These are phyloP conservation scores for Aulostomus chinensis DNA, from an alignment of 2,797 vertebrate species.

Conservation along the genomic window DNA sequence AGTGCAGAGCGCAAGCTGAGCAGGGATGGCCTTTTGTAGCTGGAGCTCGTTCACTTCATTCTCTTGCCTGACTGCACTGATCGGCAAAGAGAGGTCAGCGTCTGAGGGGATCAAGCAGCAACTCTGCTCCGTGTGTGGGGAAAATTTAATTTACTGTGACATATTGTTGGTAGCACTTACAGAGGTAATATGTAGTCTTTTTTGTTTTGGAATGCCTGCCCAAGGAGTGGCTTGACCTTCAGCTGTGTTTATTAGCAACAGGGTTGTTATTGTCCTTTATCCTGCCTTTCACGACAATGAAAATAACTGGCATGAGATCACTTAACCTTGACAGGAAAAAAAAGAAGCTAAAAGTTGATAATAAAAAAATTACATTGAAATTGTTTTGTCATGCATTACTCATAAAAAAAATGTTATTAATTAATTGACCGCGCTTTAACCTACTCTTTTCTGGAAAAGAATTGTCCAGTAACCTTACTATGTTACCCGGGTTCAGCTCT, in stretches of 20 bases:
- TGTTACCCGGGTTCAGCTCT: too few relatives aligned
- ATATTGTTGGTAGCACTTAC: constrained; percentile 51
- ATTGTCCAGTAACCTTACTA: too few relatives aligned
- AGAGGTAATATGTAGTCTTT: constrained; percentile 48
- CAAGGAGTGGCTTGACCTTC: constrained; percentile 46
- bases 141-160: constrained; percentile 61
- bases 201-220: constrained; percentile 29
- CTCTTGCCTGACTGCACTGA: constrained; percentile 56
- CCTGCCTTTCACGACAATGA: neutral
- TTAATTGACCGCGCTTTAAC: too few relatives aligned
- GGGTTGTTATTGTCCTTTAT: constrained; percentile 22
- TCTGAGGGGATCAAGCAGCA: constrained; percentile 47
- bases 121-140: constrained; percentile 5
- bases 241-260: constrained; percentile 38
- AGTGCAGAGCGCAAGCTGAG: constrained; percentile 51
- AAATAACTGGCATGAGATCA: constrained; percentile 1
- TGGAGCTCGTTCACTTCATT: constrained; percentile 47
- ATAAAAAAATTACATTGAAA: neutral
- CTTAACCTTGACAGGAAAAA: neutral
- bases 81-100: constrained; percentile 49
- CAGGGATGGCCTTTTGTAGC: constrained; percentile 55
- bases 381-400: too few relatives aligned
- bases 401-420: too few relatives aligned
- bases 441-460: too few relatives aligned
- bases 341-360: constrained; percentile 1